phyloP scores from a whole-genome alignment of 2,797 vertebrate genomes.

The Siniperca undulata region DNA sequence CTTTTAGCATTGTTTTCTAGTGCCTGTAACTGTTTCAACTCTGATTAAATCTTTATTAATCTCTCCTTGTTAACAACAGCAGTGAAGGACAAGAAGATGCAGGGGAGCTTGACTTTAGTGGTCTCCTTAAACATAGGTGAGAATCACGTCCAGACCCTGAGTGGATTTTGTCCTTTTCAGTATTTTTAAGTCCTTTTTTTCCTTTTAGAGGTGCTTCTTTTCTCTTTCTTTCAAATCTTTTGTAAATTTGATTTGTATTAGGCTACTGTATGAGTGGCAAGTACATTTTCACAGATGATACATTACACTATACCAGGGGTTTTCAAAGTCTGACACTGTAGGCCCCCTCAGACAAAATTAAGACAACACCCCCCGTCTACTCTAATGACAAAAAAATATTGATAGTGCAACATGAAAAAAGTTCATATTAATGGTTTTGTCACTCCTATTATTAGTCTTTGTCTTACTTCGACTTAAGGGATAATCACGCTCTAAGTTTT shows the following conservation, averaged over 20 bases:
- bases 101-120: slow-evolving; percentile 99
- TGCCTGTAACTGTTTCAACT: slow-evolving; percentile 74
- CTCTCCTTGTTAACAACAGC: slow-evolving; percentile 95
- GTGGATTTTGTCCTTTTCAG: slow-evolving; percentile 58
- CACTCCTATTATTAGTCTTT: background rate
- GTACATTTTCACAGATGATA: slow-evolving; percentile 26
- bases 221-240: slow-evolving; percentile 48
- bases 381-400: background rate
- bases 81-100: slow-evolving; percentile 99
- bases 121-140: slow-evolving; percentile 99
- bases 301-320: slow-evolving; percentile 40
- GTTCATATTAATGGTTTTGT: background rate
- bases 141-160: slow-evolving; percentile 82
- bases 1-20: slow-evolving; percentile 83
- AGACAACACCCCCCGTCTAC: background rate
- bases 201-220: slow-evolving; percentile 62
- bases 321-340: slow-evolving; percentile 50
- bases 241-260: slow-evolving; percentile 33
- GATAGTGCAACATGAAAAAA: background rate
- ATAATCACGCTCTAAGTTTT: background rate
- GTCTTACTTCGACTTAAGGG: background rate
- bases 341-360: background rate
- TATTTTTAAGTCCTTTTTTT: slow-evolving; percentile 41
- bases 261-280: slow-evolving; percentile 21
- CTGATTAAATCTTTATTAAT: slow-evolving; percentile 84